Percentiles rank a stretch among this genome's conserved stretches.
Evolutionary conservation across 1,140 invertebrate genomes (phyloP).

Genomic region (Saxidomus purpurata): DNA sequence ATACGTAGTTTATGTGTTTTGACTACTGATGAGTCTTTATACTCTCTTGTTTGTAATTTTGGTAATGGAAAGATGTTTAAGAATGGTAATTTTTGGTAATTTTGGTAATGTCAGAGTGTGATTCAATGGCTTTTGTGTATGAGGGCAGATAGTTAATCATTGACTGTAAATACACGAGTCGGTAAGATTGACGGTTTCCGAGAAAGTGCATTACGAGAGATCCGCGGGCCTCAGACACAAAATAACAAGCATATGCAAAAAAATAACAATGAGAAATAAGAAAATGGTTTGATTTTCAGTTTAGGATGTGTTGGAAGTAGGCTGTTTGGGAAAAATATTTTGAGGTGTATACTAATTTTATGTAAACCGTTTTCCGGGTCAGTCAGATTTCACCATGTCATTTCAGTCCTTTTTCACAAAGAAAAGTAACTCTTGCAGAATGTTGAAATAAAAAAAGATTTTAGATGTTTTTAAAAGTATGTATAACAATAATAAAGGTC

Average conservation of each 20-base stretch:
- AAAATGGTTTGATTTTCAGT: no score
- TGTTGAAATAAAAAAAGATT: no score
- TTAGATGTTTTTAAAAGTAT: no score
- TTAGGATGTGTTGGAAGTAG: no score
- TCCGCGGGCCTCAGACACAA: not conserved
- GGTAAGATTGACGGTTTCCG: not conserved
- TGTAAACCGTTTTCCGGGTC: no score
- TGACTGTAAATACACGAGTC: not conserved
- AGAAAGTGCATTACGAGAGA: not conserved
- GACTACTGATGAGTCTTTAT: not conserved
- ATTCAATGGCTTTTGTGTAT: not conserved
- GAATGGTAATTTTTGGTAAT: constrained; percentile 1
- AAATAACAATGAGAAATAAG: no score
- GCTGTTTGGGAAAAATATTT: no score
- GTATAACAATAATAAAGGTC: no score
- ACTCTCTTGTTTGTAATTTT: not conserved
- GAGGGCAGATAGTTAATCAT: constrained; percentile 3
- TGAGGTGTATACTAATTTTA: no score
- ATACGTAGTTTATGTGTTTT: not conserved
- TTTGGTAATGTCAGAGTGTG: not conserved
- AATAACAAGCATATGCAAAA: not conserved
- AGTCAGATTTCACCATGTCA: no score
- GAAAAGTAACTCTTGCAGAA: no score
- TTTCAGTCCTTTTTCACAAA: no score
- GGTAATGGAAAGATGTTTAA: constrained; percentile 11